Percentiles rank a stretch among this genome's conserved stretches.
Evolutionary conservation across 2,888 invertebrate genomes (phyloP).

Genomic region (Andrena fulva): DNA sequence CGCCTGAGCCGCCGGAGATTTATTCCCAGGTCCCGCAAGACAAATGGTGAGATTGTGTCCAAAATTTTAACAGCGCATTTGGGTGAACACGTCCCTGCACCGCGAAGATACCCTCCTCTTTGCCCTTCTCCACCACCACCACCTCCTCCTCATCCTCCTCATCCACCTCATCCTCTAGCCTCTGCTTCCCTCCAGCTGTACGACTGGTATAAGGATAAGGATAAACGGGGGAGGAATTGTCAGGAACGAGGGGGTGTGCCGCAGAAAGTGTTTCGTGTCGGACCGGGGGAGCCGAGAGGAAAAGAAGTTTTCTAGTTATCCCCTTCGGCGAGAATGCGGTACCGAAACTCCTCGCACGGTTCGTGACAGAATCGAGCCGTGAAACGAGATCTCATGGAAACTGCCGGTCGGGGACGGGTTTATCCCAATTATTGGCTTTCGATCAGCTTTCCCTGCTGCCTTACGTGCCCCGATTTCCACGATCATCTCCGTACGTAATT

Average conservation of each 20-base stretch:
- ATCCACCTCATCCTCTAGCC: too few relatives aligned
- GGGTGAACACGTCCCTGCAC: slow-evolving; percentile 85
- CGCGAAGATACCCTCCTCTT: slow-evolving; percentile 83
- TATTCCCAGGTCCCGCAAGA: slow-evolving; percentile 91
- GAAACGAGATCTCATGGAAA: slow-evolving; percentile 83
- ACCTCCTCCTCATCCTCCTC: background rate
- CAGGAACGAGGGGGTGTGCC: slow-evolving; percentile 48
- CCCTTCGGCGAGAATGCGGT: slow-evolving; percentile 75
- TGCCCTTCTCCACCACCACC: background rate
- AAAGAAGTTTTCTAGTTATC: slow-evolving; percentile 84
- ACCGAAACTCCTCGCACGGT: slow-evolving; percentile 76
- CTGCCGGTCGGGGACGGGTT: slow-evolving; percentile 72
- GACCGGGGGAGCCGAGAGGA: slow-evolving; percentile 58
- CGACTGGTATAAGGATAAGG: slow-evolving; percentile 68
- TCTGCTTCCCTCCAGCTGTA: slow-evolving; percentile 72
- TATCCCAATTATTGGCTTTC: slow-evolving; percentile 83
- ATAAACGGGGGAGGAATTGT: slow-evolving; percentile 38
- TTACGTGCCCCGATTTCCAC: slow-evolving; percentile 38
- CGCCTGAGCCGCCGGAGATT: slow-evolving; percentile 86
- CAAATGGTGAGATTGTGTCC: slow-evolving; percentile 92
- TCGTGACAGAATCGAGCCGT: slow-evolving; percentile 84
- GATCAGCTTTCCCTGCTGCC: slow-evolving; percentile 66
- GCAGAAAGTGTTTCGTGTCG: slow-evolving; percentile 59
- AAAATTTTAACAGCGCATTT: slow-evolving; percentile 93
- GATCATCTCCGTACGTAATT: slow-evolving; percentile 41